Base-by-base conservation (phyloP, 2,113 vertebrate species). In the Onychostoma macrolepis region DNA sequence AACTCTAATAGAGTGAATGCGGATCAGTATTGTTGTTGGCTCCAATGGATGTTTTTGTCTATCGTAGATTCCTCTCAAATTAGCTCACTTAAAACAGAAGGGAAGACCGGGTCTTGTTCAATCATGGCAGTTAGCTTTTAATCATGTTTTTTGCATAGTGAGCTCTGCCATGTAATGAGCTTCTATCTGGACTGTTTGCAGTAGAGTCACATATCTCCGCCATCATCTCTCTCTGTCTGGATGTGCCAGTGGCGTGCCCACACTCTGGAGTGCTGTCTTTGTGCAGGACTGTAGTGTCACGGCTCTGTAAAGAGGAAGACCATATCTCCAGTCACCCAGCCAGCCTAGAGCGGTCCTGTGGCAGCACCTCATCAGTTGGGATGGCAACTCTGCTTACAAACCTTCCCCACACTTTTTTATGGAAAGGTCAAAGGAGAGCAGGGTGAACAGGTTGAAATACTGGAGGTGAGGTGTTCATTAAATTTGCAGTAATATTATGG, bases 1-100 rank as follows among this genome's bases (percentile, higher is more conserved):
- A 30, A 38, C 74, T 67, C 75, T 84, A 87, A 80, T 83, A 83
- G 80, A 87, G 80, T 78, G 77, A 87, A 87, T 87, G 83, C 43
- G 72, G 65, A 83, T 83, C 63, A 53, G 36, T 83, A 83, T 87
- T 85, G 58, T 78, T 81, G 58, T 85, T 87, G 71, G 86, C 88
- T 83, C 72, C 2, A 83, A 48, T 77, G 72, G 69, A 77, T 74
- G 78, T 80, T 87, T 87, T 87, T 85, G 58, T 89, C 84, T 87
- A 76, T 58, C 65, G 33, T 86, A 21, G 50, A 80, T 86, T 84
- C 65, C 71, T 80, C 75, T 84, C 63, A 80, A 84, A 79, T n/a
- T 48, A 86, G 74, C 58, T 61, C 72, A 33, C 36, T 65, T 56
- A 41, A 76, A 43, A 43, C n/a, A 30, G 71, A 88, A 76, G 43